phyloP scores from a whole-genome alignment of 2,888 invertebrate genomes.

The Diploptera punctata region DNA sequence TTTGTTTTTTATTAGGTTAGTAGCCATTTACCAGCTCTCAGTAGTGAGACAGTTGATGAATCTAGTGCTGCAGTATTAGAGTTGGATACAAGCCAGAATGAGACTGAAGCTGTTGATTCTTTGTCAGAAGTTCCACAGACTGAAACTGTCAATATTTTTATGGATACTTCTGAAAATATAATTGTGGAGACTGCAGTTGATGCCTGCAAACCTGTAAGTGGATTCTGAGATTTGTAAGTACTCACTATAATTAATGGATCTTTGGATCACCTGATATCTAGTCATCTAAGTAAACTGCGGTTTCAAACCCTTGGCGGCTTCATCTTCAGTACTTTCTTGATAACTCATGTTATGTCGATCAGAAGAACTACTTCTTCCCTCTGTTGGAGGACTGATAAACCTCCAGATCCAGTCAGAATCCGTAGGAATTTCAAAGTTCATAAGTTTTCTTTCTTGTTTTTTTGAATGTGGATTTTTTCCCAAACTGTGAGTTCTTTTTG shows the following conservation, averaged over 20 bases:
- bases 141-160: background rate
- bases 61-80: background rate
- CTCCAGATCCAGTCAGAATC: too few species aligned
- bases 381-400: too few species aligned
- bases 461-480: too few species aligned
- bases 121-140: background rate
- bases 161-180: background rate
- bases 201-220: constrained; percentile 8
- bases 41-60: background rate
- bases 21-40: constrained; percentile 1
- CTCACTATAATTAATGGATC: too few species aligned
- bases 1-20: constrained; percentile 6
- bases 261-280: too few species aligned
- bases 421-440: too few species aligned
- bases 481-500: too few species aligned
- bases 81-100: background rate
- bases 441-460: background rate
- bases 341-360: too few species aligned
- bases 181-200: background rate
- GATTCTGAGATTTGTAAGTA: background rate
- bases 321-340: too few species aligned
- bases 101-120: background rate
- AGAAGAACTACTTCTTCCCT: too few species aligned
- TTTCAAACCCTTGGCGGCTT: too few species aligned
- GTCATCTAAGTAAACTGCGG: background rate